phyloP scores from a whole-genome alignment of 2,888 invertebrate species.

The Drosophila infuscata region DNA sequence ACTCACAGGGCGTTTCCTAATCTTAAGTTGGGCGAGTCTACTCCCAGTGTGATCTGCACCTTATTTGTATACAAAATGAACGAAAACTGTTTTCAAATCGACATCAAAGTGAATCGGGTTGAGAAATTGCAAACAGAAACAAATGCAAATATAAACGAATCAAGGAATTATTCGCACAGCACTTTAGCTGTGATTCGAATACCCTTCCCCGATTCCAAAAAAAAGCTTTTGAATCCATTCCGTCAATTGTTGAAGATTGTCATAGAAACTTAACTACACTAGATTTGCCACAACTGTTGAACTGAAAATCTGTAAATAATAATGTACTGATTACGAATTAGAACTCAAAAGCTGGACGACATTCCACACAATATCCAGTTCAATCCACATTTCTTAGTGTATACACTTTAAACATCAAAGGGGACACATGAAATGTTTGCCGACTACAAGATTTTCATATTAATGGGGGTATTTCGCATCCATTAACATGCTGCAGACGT shows the following conservation, averaged over 20 bases:
- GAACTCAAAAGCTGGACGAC: constrained; percentile 1
- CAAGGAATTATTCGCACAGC: background rate
- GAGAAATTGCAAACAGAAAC: background rate
- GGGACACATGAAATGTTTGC: background rate
- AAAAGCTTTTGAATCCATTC: background rate
- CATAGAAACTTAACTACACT: background rate
- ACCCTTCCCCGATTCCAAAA: background rate
- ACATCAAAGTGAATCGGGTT: background rate
- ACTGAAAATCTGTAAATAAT: background rate
- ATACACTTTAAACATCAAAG: constrained; percentile 1
- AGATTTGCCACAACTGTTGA: background rate
- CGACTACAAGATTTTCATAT: constrained; percentile 50
- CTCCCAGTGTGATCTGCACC: constrained; percentile 15
- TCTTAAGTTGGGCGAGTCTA: background rate
- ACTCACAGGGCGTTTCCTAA: background rate
- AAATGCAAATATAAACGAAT: background rate
- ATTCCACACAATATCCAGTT: constrained; percentile 2
- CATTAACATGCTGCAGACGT: constrained; percentile 37
- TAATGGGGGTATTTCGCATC: constrained; percentile 36
- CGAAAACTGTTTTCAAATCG: constrained; percentile 20
- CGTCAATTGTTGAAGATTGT: background rate
- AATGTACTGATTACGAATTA: constrained; percentile 1
- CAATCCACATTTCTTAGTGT: constrained; percentile 5
- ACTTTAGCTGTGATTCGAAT: background rate
- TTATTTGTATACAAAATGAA: constrained; percentile 34